Conservation (phyloP, 2,113 vertebrate genomes). For the Nyctibius bracteatus region DNA sequence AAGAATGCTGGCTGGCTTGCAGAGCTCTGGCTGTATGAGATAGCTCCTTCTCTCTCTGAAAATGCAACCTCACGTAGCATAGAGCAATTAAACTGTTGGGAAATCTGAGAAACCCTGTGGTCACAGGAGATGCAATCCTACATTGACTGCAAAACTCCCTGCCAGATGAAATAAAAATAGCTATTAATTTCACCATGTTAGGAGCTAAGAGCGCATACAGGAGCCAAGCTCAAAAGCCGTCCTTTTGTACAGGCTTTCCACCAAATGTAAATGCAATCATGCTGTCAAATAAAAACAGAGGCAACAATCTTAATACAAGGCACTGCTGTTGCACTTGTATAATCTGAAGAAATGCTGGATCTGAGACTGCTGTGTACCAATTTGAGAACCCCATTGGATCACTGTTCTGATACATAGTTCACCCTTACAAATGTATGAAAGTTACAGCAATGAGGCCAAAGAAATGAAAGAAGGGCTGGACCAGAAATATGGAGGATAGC, state of each 20-base stretch:
- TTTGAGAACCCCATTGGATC: neutral
- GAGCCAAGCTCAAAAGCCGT: constrained; percentile 27
- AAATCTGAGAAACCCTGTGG: constrained; percentile 37
- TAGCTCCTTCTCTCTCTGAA: neutral
- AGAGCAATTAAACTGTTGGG: neutral
- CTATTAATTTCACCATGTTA: constrained; percentile 33
- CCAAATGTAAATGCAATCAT: neutral
- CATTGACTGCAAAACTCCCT: constrained; percentile 12
- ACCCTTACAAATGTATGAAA: neutral
- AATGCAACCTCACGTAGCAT: neutral
- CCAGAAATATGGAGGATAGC: neutral
- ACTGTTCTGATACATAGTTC: neutral
- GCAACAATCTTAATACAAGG: neutral
- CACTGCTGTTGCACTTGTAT: neutral
- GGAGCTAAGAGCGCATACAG: neutral
- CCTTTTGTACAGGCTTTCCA: neutral
- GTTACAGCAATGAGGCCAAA: neutral
- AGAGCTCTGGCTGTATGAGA: neutral
- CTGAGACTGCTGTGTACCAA: neutral
- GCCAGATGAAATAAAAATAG: constrained; percentile 46
- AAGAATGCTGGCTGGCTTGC: neutral
- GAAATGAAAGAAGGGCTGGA: neutral
- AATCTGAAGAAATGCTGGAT: neutral
- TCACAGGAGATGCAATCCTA: constrained; percentile 31
- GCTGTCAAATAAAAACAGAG: constrained; percentile 24